Conservation (phyloP, 2,797 vertebrate species). For the Smutsia gigantea region DNA sequence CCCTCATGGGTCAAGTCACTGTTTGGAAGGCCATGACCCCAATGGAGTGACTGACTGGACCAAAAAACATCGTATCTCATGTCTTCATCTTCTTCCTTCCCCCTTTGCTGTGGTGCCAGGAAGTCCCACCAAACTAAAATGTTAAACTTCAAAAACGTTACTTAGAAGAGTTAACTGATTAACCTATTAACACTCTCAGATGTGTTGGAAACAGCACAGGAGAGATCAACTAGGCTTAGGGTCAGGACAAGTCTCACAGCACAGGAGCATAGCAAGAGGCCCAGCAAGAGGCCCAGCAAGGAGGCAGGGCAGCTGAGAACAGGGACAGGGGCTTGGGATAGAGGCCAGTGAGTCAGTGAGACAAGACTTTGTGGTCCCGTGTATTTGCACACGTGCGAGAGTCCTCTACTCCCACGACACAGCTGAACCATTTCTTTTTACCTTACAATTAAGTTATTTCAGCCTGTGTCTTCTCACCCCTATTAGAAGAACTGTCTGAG, state of each 20-base stretch:
- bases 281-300: too few relatives aligned
- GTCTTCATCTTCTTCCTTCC: background rate
- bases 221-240: background rate
- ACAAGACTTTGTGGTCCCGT: too few relatives aligned
- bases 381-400: background rate
- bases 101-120: background rate
- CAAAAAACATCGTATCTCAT: background rate
- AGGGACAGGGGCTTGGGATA: too few relatives aligned
- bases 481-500: background rate
- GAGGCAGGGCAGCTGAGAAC: background rate
- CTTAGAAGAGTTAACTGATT: too few relatives aligned
- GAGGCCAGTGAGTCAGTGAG: rapidly evolving
- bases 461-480: background rate
- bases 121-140: background rate
- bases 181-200: background rate
- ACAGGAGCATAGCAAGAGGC: rapidly evolving
- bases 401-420: rapidly evolving
- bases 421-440: background rate
- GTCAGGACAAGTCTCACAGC: too few relatives aligned
- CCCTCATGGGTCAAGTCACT: too few relatives aligned
- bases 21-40: rapidly evolving
- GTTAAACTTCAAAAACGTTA: background rate
- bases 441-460: background rate
- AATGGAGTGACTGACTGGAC: background rate
- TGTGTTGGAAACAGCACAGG: too few relatives aligned